Base-by-base conservation (phyloP, 2,797 vertebrate genomes). In the Eurystomus glaucurus region DNA sequence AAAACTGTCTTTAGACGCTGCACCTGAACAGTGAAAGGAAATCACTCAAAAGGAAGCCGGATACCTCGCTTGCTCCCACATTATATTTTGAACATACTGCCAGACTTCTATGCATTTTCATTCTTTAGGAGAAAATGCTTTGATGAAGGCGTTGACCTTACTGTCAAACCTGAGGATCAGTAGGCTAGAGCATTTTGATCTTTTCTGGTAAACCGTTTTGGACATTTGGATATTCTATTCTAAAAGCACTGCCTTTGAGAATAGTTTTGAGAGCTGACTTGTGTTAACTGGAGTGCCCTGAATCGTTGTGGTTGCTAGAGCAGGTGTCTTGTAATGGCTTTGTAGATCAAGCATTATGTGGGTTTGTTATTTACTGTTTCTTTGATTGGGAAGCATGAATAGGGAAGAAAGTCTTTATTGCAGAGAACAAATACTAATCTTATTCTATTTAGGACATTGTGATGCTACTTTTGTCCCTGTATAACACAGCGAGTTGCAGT, bases 361-460 rank as follows among this genome's bases (percentile, higher is more conserved):
- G 28, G 16, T 60, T 90, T 80, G 35, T 85, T 96, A 54, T 86
- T 92, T 93, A 68, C 61, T 48, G 52, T 61, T 95, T 90, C 55
- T 94, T 96, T 93, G 54, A 76, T 43, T 85, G 65, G 69, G 18
- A 86, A 84, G 50, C 61, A 45, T 71, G 72, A 95, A 86, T 86
- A 88, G 45, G 50, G 58, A 90, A 71, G 57, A 71, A 81, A 70
- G 29, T 51, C n/a, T 86, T 7, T 84, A 25, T 78, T 95, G 37
- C 72, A 72, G 33, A 90, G 69, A 94, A 88, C 76, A 70, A 88
- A 79, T 78, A 54, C 52, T 60, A 82, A 14, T 79, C 35, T 85
- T 93, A 61, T 0, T 82, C 68, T 91, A 0, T 61, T 88, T 90
- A 72, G 80, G 57, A 69, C 80, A 90, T 37, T 43, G 23, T 37